Evolutionary conservation across 2,797 vertebrate species (phyloP), one percentile per base, ranked within the genome.

Genomic region (Sebastes nivosus): DNA sequence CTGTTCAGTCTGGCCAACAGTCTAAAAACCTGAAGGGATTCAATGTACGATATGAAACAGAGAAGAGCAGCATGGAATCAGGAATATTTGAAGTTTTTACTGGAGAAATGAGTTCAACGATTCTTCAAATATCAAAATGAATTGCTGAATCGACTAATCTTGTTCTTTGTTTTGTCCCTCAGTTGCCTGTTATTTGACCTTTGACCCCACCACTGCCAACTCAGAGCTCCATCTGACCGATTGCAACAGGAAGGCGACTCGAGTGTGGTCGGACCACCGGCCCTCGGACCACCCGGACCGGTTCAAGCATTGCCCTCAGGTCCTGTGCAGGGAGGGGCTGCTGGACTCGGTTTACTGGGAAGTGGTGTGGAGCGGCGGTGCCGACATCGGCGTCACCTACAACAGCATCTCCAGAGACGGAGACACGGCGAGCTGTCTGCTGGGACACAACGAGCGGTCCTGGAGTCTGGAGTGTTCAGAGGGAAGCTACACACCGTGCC

Each of bases 151-250:
- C 3, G 5, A 30, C 34, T 36, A 3, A 27, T 70, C 25, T 5
- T 13, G 14, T 14, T 50, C 9, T 22, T 65, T 64, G 11, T 67
- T 79, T 68, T 10, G 3, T 10, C 38, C 46, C n/a, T 25, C 65
- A 94, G 93, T 73, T n/a, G 91, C 90, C 77, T 72, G 67, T 66
- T 91, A 91, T 75, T 59, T 94, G 88, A 94, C 91, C 74, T 76
- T 94, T 3, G 93, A 94, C 85, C 91, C 92, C 5, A 93, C 83
- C 89, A 94, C 93, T 0, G 93, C 93, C 27, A 92, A 87, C 84
- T 64, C 79, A 3, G 93, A 94, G 88, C 87, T 94, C 9, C 66
- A 0, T 4, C 84, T 94, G 24, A 70, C 72, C 0, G 67, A 91
- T 1, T 1, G 69, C 13, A 90, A 92, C 83, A 77, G 91, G 73